Evolutionary conservation across 2,797 vertebrate species (phyloP).

Genomic region (Tapirus indicus): DNA sequence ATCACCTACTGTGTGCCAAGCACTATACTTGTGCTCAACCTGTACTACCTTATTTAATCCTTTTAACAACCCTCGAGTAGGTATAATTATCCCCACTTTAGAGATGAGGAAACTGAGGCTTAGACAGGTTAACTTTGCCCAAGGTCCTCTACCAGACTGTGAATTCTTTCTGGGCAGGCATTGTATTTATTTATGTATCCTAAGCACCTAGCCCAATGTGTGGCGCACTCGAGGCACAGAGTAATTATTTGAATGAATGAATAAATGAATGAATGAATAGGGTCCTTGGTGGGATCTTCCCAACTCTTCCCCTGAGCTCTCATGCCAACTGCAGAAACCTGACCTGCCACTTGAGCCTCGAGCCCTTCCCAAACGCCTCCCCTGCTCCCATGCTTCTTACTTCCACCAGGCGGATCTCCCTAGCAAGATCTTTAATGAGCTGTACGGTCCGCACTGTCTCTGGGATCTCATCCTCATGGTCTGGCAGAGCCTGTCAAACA

Average conservation of each 20-base stretch:
- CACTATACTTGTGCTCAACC: constrained; percentile 44
- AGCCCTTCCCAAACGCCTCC: constrained; percentile 65
- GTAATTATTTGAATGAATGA: constrained; percentile 62
- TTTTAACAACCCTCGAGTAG: constrained; percentile 56
- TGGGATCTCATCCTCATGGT: constrained; percentile 96
- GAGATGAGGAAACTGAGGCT: constrained; percentile 59
- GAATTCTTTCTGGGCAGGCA: constrained; percentile 47
- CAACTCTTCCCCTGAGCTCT: constrained; percentile 36
- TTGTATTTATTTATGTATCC: constrained; percentile 32
- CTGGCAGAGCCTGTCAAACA: constrained; percentile 90
- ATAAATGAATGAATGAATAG: constrained; percentile 32
- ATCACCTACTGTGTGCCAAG: constrained; percentile 30
- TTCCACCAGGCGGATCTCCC: constrained; percentile 96
- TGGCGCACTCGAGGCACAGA: neutral
- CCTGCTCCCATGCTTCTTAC: constrained; percentile 85
- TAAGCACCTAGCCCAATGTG: constrained; percentile 36
- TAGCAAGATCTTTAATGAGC: constrained; percentile 95
- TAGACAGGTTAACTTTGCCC: constrained; percentile 49
- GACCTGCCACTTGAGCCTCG: constrained; percentile 46
- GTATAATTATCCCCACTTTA: constrained; percentile 59
- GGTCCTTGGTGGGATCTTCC: constrained; percentile 17
- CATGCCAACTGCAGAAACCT: constrained; percentile 52
- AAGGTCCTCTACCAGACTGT: neutral
- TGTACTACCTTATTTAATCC: constrained; percentile 57
- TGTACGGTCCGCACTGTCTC: constrained; percentile 94